Evolutionary conservation across 2,113 vertebrate genomes (phyloP).

Genomic region (Callithrix jacchus): DNA sequence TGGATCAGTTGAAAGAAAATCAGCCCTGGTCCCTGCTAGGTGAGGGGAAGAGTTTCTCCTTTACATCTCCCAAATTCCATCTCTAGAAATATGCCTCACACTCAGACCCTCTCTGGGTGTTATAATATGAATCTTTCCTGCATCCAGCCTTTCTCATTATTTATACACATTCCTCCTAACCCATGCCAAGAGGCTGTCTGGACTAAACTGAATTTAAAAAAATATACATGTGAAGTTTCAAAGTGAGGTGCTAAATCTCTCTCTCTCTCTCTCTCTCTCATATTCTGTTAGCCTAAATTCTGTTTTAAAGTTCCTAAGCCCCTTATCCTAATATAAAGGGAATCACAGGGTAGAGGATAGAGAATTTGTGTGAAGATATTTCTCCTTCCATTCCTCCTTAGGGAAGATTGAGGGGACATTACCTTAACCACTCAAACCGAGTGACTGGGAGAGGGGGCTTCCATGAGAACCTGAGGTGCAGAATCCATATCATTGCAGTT

Average conservation of each 20-base stretch:
- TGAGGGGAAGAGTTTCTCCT: background rate
- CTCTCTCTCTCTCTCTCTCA: no score
- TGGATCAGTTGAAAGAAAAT: background rate
- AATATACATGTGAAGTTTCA: background rate
- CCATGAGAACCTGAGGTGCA: background rate
- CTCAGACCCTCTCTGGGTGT: background rate
- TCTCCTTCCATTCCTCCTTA: background rate
- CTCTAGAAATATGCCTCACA: background rate
- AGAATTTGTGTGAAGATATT: background rate
- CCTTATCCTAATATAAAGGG: background rate
- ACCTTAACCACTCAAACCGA: background rate
- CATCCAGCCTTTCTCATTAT: background rate
- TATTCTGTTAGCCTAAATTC: background rate
- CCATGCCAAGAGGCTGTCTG: background rate
- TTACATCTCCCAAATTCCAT: background rate
- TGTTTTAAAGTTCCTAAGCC: slow-evolving; percentile 29
- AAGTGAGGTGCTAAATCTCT: background rate
- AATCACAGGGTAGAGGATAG: background rate
- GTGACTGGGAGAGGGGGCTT: background rate
- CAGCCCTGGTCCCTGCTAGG: background rate
- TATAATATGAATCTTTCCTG: background rate
- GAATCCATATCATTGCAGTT: background rate
- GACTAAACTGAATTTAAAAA: background rate
- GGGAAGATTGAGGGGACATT: background rate
- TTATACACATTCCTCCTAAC: background rate